Conservation (phyloP, 1,140 invertebrate species). For the Brachionus paranguensis region DNA sequence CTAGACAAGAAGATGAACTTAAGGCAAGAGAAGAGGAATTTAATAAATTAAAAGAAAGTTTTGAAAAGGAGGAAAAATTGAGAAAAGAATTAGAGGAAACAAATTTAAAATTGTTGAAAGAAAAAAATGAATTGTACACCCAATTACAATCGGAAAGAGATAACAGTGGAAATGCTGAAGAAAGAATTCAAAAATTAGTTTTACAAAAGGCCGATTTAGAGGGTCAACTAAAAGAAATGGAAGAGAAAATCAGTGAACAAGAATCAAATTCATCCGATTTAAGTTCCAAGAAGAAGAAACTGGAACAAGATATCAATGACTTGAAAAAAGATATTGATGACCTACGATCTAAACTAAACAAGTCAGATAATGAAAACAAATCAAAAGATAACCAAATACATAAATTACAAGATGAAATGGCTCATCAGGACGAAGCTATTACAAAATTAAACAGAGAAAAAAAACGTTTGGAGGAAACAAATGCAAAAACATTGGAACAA, state of each 20-base stretch:
- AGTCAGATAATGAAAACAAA: conserved; percentile 81
- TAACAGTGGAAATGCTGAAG: conserved; percentile 71
- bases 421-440: conserved; percentile 96
- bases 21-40: conserved; percentile 94
- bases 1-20: conserved; percentile 94
- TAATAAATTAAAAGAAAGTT: conserved; percentile 82
- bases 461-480: conserved; percentile 88
- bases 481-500: conserved; percentile 91
- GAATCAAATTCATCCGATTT: conserved; percentile 87
- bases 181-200: conserved; percentile 81
- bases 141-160: conserved; percentile 79
- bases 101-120: conserved; percentile 73
- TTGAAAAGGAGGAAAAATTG: conserved; percentile 85
- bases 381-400: conserved; percentile 98
- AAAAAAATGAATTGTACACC: conserved; percentile 82
- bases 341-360: conserved; percentile 81
- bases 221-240: conserved; percentile 87
- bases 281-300: conserved; percentile 86
- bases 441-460: conserved; percentile 99
- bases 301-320: conserved; percentile 82
- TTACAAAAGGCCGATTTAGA: conserved; percentile 95
- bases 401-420: conserved; percentile 77
- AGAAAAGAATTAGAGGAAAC: conserved; percentile 91
- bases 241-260: conserved; percentile 86
- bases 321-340: conserved; percentile 96